Base-by-base conservation (phyloP, 2,113 vertebrate genomes). In the Bombycilla garrulus region DNA sequence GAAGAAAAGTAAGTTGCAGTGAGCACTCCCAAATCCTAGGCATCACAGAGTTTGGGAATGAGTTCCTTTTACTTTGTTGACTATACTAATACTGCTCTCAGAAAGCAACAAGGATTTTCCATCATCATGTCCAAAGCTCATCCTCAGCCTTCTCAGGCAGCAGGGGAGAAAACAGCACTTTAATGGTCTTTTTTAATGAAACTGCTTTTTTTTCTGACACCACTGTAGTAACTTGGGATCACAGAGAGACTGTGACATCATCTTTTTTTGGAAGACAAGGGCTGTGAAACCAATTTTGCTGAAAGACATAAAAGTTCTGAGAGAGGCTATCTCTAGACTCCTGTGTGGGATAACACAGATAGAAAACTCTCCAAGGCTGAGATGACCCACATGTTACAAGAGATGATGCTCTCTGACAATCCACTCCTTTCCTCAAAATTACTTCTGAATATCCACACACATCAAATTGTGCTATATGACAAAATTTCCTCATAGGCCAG, bases 341-440 rank as follows among this genome's bases (percentile, higher is more conserved):
- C 0, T 1, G 1, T 26, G 26, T 51, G 10, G 31, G 19, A 31
- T 66, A 86, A 42, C 0, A 2, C 14, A 65, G 5, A 23, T 25
- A 44, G 19, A 24, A 87, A 80, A 50, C 13, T 67, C 29, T 13
- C 31, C 40, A 69, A 84, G 18, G 22, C 15, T 87, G 35, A 74
- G 15, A 51, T 29, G 87, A 65, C 2, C 29, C 21, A 84, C 6
- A 16, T 12, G 6, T 72, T n/a, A 4, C 18, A 61, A 60, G 12
- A 65, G 16, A 9, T 0, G 1, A 38, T 42, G 29, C 23, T 73
- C 18, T 76, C 18, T 53, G 35, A 53, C 18, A 80, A 77, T 28
- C 58, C 78, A 73, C 12, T 71, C 33, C 12, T 56, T 62, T 72
- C 13, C 16, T 44, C 56, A 44, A 22, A 22, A 40, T 67, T 31